Evolutionary conservation across 2,113 vertebrate species (phyloP), one percentile per base, ranked within the genome.

Genomic region (Bubo bubo): DNA sequence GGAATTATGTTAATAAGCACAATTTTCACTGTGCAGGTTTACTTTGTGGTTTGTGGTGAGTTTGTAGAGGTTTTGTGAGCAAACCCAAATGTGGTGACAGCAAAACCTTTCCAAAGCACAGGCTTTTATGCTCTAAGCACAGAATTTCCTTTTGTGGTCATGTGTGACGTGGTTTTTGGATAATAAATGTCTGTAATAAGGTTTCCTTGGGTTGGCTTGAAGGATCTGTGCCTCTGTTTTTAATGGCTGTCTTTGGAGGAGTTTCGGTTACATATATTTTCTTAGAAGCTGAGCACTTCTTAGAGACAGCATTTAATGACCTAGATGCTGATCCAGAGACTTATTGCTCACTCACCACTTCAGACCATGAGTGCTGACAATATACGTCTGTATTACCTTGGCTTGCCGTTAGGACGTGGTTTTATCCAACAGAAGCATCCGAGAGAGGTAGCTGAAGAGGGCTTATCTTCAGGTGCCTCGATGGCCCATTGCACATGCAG

Each of bases 21-120:
- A 96, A 88, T 97, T 95, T 97, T 85, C 91, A 97, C 95, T 2
- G 1, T 58, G 35, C 92, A 86, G 93, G 93, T 96, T 98, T 97
- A 97, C 92, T 76, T 96, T 98, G 98, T 98, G 98, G 98, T 98
- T 98, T 98, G 98, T 97, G 98, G 98, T 93, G 90, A 98, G 91
- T 97, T 98, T 98, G 96, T 91, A 89, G 97, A 98, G 98, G 97
- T 98, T 98, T 98, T 93, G 83, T 67, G 82, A 97, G 97, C 96
- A 98, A 98, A 98, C 95, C 92, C 80, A 85, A 93, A 94, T 95
- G 97, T 94, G 97, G 96, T 98, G 96, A 97, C 96, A 97, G 94
- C 41, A 79, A 96, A 96, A 97, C 83, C 91, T 95, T 94, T 93
- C 83, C 90, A 96, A 97, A 91, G 95, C 63, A 26, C 35, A 60